Evolutionary conservation across 2,113 vertebrate genomes (phyloP), one percentile per base, ranked within the genome.

Genomic region (Pluvianellus socialis): DNA sequence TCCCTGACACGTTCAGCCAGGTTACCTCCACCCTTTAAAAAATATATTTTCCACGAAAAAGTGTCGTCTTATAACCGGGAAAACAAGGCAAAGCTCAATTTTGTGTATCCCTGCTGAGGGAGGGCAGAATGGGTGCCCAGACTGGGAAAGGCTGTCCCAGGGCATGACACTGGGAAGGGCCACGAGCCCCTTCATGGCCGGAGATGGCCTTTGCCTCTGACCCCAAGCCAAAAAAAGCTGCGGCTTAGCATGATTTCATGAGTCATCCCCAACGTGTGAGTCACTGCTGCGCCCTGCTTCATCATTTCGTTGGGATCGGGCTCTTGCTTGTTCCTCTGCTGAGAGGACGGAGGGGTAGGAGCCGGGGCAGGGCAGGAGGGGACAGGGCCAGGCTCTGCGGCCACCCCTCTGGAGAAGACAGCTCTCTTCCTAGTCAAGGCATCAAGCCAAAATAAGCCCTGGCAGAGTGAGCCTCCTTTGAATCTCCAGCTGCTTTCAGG

Each of bases 331-430:
- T 10, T 81, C 65, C 61, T 38, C 40, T 58, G 63, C 38, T 0
- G 24, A 30, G 45, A 56, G 33, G 28, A 50, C 0, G 2, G 63
- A 3, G 17, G 22, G 26, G 30, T 7, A 12, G 24, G 53, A 90
- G 56, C n/a, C 50, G 35, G 71, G 22, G 55, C 50, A 70, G 73
- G 24, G 56, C 0, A 0, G 52, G 27, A 61, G 38, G 35, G 52
- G 30, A 33, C 0, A 1, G 45, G 6, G 42, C 50, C 1, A 1
- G 61, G 56, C 21, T 59, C 49, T 59, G 49, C 1, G 4, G 55
- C 58, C 47, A 35, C 40, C 28, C 10, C 62, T 44, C 45, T 0
- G 6, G n/a, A 91, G 80, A 28, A 47, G 22, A 72, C 33, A 38
- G 35, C 16, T 58, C 30, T 83, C 28, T 47, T 45, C 82, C 66